Percentiles rank a stretch among this genome's conserved stretches.
These are phyloP conservation scores for Gambelia wislizenii DNA, from an alignment of 2,797 vertebrate species.

Conservation along the genomic window DNA sequence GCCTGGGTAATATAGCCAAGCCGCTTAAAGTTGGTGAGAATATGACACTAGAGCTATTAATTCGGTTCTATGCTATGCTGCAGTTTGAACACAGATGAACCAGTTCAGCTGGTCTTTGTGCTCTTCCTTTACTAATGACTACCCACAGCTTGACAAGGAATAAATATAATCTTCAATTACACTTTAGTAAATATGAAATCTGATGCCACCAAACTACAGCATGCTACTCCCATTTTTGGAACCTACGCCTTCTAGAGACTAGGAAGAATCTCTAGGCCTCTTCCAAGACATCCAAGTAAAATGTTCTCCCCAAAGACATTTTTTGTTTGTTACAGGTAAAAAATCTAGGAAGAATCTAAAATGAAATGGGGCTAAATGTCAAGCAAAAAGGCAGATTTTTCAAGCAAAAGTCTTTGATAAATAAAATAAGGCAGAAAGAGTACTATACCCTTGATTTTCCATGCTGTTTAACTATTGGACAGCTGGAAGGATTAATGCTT, in stretches of 20 bases:
- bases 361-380: too few relatives aligned
- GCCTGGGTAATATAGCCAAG: neutral
- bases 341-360: neutral
- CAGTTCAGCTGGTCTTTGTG: neutral
- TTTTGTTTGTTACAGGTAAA: constrained; percentile 1
- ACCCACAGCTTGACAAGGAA: neutral
- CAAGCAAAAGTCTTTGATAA: constrained; percentile 10
- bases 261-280: neutral
- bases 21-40: neutral
- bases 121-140: neutral
- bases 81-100: neutral
- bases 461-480: constrained; percentile 70
- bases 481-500: constrained; percentile 66
- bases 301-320: neutral
- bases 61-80: neutral
- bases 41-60: neutral
- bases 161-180: neutral
- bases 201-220: neutral
- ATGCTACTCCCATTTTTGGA: neutral
- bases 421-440: constrained; percentile 10
- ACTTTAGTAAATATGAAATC: neutral
- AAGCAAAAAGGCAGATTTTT: neutral
- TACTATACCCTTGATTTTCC: constrained; percentile 55
- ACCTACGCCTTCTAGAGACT: neutral
- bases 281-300: neutral